phyloP scores from a whole-genome alignment of 2,113 vertebrate species.

The Panthera tigris region DNA sequence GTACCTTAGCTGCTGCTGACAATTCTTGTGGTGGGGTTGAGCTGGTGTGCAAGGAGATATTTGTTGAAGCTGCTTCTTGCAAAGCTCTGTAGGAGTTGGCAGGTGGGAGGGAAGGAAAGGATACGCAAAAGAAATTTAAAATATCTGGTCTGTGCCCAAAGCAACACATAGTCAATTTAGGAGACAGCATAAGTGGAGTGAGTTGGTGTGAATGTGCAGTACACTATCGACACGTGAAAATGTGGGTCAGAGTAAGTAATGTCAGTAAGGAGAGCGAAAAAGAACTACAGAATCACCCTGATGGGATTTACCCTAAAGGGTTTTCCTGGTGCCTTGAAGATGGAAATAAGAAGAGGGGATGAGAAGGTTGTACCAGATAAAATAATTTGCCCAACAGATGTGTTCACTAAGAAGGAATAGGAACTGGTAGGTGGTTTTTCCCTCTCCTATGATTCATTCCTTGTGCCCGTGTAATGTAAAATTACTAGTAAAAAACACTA shows the following conservation, averaged over 20 bases:
- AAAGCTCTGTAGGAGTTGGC: background rate
- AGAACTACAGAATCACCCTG: background rate
- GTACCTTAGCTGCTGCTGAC: background rate
- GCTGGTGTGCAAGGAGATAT: background rate
- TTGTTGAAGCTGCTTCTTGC: background rate
- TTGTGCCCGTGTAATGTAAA: conserved; percentile 30
- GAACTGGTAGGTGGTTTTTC: background rate
- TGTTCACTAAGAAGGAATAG: background rate
- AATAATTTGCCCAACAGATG: background rate
- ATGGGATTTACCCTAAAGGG: background rate
- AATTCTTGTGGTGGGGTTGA: background rate
- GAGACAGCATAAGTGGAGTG: background rate
- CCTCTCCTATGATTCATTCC: background rate
- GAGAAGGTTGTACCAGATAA: background rate
- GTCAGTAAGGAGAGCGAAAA: too few relatives aligned
- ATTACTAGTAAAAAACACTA: background rate
- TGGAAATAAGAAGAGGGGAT: background rate
- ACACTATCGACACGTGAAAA: background rate
- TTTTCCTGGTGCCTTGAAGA: background rate
- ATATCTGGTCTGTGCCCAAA: background rate
- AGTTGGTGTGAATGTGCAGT: background rate
- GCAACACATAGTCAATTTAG: background rate
- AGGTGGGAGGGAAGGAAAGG: background rate
- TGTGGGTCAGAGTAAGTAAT: background rate
- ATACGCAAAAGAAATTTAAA: background rate